Conservation (phyloP, 2,888 invertebrate genomes). For the Xestia c-nigrum region DNA sequence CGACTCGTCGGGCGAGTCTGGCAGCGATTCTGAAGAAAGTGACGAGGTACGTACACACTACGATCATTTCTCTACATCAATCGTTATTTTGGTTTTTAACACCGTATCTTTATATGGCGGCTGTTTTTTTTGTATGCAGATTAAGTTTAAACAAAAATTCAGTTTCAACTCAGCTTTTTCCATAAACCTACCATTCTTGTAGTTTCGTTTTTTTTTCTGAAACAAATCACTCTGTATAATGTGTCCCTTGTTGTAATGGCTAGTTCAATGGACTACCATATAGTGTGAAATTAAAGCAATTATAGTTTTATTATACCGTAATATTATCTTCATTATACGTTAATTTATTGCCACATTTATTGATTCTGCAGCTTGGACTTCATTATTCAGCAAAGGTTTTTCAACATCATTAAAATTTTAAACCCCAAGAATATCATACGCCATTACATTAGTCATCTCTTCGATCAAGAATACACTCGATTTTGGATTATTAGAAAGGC, state of each 20-base stretch:
- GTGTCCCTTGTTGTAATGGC: background rate
- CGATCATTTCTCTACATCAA: background rate
- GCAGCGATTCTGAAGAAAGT: conserved; percentile 86
- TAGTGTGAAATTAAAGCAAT: background rate
- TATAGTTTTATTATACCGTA: background rate
- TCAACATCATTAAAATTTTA: background rate
- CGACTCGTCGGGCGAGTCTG: conserved; percentile 85
- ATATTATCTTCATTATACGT: background rate
- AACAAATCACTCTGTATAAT: too few species aligned
- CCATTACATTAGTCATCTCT: background rate
- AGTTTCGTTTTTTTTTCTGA: background rate
- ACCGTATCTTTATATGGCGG: background rate
- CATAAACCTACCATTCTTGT: background rate
- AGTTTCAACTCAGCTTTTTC: background rate
- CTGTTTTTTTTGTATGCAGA: background rate
- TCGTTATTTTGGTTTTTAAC: background rate
- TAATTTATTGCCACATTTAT: conserved; percentile 11
- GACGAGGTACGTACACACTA: conserved; percentile 79
- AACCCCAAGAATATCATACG: background rate
- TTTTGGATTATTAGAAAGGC: background rate
- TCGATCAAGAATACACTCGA: conserved; percentile 5
- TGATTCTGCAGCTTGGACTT: background rate
- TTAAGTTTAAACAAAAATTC: background rate
- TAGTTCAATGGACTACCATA: background rate
- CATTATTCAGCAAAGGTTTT: background rate